phyloP scores from a whole-genome alignment of 35 echinoderm and acorn worm species.

The Ophiothrix spiculata region DNA sequence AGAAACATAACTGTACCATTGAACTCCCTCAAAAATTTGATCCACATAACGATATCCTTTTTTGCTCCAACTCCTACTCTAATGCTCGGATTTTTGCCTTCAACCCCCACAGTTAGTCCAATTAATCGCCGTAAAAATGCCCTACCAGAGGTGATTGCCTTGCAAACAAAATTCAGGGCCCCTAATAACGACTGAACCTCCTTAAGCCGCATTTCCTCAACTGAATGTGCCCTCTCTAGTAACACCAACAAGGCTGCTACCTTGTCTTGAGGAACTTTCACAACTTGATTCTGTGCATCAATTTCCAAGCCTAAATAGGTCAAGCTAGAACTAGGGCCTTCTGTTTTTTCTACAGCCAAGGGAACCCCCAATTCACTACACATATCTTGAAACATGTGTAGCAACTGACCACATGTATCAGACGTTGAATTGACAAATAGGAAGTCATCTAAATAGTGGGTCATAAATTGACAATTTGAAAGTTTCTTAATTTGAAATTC shows the following conservation, averaged over 20 bases:
- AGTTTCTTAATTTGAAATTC: not conserved
- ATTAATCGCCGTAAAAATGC: conserved; percentile 29
- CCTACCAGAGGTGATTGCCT: conserved; percentile 12
- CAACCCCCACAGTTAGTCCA: not conserved
- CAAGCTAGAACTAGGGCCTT: not conserved
- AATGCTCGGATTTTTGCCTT: not conserved
- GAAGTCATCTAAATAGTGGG: conserved; percentile 25
- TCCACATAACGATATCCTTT: conserved; percentile 6
- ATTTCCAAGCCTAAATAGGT: conserved; percentile 39
- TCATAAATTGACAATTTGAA: not conserved
- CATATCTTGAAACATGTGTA: not conserved
- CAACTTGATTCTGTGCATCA: not conserved
- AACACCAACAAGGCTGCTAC: not conserved
- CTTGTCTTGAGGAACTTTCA: conserved; percentile 25
- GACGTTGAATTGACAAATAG: not conserved
- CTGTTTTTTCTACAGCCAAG: conserved; percentile 35
- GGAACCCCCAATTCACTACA: conserved; percentile 42
- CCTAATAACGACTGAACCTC: conserved; percentile 32
- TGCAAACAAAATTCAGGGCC: conserved; percentile 40
- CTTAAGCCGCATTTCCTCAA: not conserved
- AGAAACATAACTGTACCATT: not conserved
- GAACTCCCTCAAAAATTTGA: not conserved
- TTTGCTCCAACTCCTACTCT: not conserved
- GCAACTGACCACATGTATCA: not conserved
- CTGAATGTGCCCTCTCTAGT: not conserved